Base-by-base conservation (phyloP, 2,113 vertebrate species). In the Halichoeres trimaculatus region DNA sequence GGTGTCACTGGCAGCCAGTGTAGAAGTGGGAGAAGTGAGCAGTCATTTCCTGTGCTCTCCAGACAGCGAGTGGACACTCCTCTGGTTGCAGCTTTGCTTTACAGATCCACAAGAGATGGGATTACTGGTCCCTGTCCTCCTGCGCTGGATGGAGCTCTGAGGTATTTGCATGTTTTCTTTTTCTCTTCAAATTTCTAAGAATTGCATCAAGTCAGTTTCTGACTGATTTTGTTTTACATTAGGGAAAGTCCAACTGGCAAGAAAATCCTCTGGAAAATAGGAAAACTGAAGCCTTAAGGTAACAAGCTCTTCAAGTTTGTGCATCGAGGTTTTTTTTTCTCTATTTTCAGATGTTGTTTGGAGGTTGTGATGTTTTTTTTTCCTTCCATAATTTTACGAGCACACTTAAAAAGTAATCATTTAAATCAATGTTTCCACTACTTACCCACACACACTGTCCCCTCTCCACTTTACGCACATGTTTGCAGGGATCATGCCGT, bases 401-500 rank as follows among this genome's bases (percentile, higher is more conserved):
- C 7, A 0, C 17, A 48, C 47, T 13, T 9, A 26, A 11, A 40
- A 58, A 22, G 40, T 43, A 38, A 38, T 14, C 14, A 22, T 52
- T 8, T 0, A 30, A 70, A 59, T 2, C 5, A 47, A 0, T 34
- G 23, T 43, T 60, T 60, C 38, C 26, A 7, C 2, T 41, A 22
- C 2, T 13, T n/a, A 34, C 30, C 10, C 13, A 1, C 36, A 3
- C 13, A 24, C 0, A 23, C 5, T 17, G 4, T 26, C 1, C 0
- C 1, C 57, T 70, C n/a, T 20, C 20, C 26, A 22, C 2, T 17
- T 8, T 5, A 1, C 54, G n/a, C 10, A 16, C 36, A 20, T 63
- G 66, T 67, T 94, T 90, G 75, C 95, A 97, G 96, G 12, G 59
- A 53, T 92, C 94, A 98, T 99, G 97, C 98, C 98, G 94, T 99